phyloP scores from a whole-genome alignment of 2,888 invertebrate species.

The Stenodera caucasica region DNA sequence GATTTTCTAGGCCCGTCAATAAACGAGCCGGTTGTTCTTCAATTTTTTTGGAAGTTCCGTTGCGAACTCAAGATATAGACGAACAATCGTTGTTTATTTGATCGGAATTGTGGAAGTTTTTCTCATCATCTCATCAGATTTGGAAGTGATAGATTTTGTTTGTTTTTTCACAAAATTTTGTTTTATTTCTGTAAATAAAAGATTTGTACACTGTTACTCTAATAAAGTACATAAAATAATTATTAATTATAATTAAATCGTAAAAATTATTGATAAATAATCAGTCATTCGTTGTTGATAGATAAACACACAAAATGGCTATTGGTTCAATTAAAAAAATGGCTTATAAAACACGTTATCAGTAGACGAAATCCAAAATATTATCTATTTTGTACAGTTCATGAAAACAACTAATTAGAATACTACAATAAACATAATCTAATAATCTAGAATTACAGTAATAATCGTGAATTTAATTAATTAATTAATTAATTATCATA shows the following conservation, averaged over 20 bases:
- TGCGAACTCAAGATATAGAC: too few relatives aligned
- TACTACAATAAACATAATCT: slow-evolving; percentile 10
- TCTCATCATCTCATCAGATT: too few relatives aligned
- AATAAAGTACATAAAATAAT: slow-evolving; percentile 15
- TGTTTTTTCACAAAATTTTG: too few relatives aligned
- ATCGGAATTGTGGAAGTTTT: too few relatives aligned
- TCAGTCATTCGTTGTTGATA: slow-evolving; percentile 31
- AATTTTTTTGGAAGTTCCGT: too few relatives aligned
- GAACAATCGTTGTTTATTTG: too few relatives aligned
- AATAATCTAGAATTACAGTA: background rate
- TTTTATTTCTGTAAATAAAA: slow-evolving; percentile 4
- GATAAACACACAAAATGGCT: slow-evolving; percentile 12
- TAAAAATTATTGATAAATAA: slow-evolving; percentile 23
- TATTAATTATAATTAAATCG: background rate
- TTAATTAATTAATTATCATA: slow-evolving; percentile 15
- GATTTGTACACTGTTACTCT: slow-evolving; percentile 22
- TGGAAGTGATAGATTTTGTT: too few relatives aligned
- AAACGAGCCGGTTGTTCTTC: too few relatives aligned
- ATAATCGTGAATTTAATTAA: slow-evolving; percentile 7
- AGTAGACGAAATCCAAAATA: slow-evolving; percentile 8
- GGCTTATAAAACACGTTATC: slow-evolving; percentile 1
- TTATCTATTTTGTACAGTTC: slow-evolving; percentile 18
- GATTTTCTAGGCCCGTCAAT: too few relatives aligned
- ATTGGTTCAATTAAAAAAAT: background rate
- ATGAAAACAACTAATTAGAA: slow-evolving; percentile 13